phyloP scores from a whole-genome alignment of 2,888 invertebrate species.

The Morpho deidamia region DNA sequence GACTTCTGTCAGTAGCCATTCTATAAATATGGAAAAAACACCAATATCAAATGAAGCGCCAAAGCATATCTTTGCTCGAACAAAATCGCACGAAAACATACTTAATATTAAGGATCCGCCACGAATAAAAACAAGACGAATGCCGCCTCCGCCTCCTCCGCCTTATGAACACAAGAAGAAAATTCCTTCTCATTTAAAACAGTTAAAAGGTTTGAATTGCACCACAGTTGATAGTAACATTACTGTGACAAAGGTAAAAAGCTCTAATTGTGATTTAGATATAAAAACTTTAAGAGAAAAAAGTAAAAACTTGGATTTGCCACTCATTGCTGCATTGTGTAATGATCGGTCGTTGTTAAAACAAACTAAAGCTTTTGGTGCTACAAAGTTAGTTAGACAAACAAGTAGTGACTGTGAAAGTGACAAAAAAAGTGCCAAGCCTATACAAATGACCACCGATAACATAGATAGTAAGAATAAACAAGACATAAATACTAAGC shows the following conservation, averaged over 20 bases:
- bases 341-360: conserved; percentile 93
- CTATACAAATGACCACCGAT: conserved; percentile 67
- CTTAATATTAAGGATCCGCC: conserved; percentile 78
- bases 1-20: conserved; percentile 80
- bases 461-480: conserved; percentile 64
- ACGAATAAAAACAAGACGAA: conserved; percentile 69
- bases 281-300: conserved; percentile 91
- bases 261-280: conserved; percentile 79
- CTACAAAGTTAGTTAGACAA: conserved; percentile 80
- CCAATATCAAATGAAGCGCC: conserved; percentile 79
- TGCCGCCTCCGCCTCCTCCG: conserved; percentile 76
- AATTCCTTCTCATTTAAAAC: conserved; percentile 74
- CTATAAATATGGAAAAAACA: conserved; percentile 83
- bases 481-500: conserved; percentile 78
- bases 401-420: conserved; percentile 65
- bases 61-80: conserved; percentile 80
- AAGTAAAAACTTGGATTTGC: conserved; percentile 93
- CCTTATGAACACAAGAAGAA: conserved; percentile 73
- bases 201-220: conserved; percentile 43
- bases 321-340: conserved; percentile 94
- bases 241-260: conserved; percentile 54
- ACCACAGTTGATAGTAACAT: conserved; percentile 44
- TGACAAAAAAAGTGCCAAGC: conserved; percentile 63
- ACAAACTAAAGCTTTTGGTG: conserved; percentile 91
- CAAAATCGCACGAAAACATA: conserved; percentile 90